Conservation (phyloP, 2,797 vertebrate species). For the Catamblyrhynchus diadema region DNA sequence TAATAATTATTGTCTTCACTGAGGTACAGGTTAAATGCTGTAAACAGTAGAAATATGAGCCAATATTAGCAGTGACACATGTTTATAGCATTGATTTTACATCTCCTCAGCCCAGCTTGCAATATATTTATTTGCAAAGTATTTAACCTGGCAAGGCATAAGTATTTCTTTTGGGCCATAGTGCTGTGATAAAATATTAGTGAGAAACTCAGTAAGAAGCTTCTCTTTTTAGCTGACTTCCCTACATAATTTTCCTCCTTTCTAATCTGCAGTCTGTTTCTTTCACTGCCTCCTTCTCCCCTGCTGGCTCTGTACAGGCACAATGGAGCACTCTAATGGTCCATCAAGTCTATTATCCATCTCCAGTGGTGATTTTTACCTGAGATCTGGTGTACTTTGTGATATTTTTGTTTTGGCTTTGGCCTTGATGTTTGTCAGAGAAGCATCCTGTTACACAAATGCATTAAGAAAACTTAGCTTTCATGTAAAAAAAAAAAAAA, state of each 20-base stretch:
- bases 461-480: not conserved
- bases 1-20: slow-evolving; percentile 22
- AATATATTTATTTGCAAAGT: slow-evolving; percentile 17
- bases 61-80: slow-evolving; percentile 19
- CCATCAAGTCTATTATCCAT: not conserved
- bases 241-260: not conserved
- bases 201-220: not conserved
- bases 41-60: slow-evolving; percentile 28
- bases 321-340: not conserved
- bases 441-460: not conserved
- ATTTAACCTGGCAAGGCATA: not conserved
- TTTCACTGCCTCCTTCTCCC: not conserved
- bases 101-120: not conserved
- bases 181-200: not conserved
- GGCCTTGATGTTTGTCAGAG: not conserved
- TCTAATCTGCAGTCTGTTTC: not conserved
- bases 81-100: slow-evolving; percentile 42
- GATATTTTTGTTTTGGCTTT: not conserved
- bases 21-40: slow-evolving; percentile 34
- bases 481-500: not conserved
- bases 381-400: not conserved
- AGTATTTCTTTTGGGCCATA: not conserved
- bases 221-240: not conserved
- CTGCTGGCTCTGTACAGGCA: not conserved
- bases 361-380: not conserved